Percentiles rank a stretch among this genome's conserved stretches.
Conservation (phyloP, 2,113 vertebrate genomes). For the Periophthalmodon schlosseri region DNA sequence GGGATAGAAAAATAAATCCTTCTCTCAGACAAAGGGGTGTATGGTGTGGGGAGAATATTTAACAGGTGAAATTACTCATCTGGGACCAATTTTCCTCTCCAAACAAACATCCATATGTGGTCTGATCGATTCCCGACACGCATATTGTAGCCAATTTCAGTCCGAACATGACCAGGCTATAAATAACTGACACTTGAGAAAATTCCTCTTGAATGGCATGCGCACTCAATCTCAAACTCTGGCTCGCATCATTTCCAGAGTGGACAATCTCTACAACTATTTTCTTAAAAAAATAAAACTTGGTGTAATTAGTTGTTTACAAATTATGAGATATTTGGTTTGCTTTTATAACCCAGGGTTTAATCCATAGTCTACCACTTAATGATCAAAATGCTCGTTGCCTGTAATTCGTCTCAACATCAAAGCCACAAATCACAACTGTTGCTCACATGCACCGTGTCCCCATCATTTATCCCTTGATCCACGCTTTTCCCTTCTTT, state of each 20-base stretch:
- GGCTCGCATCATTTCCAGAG: not conserved
- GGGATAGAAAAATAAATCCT: not conserved
- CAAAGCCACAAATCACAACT: conserved; percentile 54
- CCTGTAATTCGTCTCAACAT: conserved; percentile 13
- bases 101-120: conserved; percentile 23
- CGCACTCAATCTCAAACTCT: not conserved
- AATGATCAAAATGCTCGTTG: not conserved
- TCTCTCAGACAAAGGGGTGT: not conserved
- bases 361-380: too few species aligned
- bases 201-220: not conserved
- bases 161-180: not conserved
- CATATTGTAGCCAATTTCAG: not conserved
- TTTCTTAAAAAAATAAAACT: not conserved
- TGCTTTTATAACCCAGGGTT: too few species aligned
- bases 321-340: too few species aligned
- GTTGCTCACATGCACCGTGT: conserved; percentile 54
- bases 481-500: not conserved
- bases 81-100: conserved; percentile 39
- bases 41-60: conserved; percentile 21
- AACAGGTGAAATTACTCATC: conserved; percentile 38
- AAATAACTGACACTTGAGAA: not conserved
- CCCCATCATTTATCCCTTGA: conserved; percentile 2
- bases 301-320: not conserved
- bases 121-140: conserved; percentile 17
- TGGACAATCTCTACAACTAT: not conserved